Conservation (phyloP, 1,140 invertebrate genomes). For the Achroia grisella region DNA sequence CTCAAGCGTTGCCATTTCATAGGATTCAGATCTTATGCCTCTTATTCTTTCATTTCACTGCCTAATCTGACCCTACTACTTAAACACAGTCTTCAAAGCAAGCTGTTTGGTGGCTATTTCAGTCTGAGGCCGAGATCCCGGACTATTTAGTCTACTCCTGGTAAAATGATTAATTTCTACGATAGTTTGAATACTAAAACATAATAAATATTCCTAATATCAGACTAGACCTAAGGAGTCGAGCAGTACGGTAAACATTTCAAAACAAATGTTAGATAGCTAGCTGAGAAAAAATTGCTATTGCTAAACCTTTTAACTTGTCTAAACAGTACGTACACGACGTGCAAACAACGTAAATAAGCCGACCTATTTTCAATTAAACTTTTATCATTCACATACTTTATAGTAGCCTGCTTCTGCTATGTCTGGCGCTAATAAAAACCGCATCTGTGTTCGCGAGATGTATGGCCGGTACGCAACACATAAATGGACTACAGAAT, state of each 20-base stretch:
- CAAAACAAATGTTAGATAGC: neutral
- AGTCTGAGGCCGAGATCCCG: too few species aligned
- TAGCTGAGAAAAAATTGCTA: too few species aligned
- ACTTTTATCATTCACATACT: constrained; percentile 15
- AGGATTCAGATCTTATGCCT: too few species aligned
- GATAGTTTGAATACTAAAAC: too few species aligned
- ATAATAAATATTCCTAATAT: neutral
- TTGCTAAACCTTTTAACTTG: constrained; percentile 4
- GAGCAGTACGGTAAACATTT: too few species aligned
- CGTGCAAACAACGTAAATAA: constrained; percentile 6
- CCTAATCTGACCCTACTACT: too few species aligned
- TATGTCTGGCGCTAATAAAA: constrained; percentile 25
- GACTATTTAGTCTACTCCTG: too few species aligned
- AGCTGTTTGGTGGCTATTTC: too few species aligned
- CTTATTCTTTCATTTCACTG: too few species aligned
- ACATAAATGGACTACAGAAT: constrained; percentile 27
- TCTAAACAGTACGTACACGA: constrained; percentile 5
- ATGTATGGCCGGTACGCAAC: constrained; percentile 10
- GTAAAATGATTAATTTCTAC: too few species aligned
- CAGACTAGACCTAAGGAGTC: neutral
- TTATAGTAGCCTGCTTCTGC: constrained; percentile 4
- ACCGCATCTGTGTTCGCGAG: constrained; percentile 22
- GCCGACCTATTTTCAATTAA: constrained; percentile 9
- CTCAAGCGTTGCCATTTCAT: too few species aligned
- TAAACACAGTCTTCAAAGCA: too few species aligned